Evolutionary conservation across 2,888 invertebrate species (phyloP).

Genomic region (Andrena fulva): DNA sequence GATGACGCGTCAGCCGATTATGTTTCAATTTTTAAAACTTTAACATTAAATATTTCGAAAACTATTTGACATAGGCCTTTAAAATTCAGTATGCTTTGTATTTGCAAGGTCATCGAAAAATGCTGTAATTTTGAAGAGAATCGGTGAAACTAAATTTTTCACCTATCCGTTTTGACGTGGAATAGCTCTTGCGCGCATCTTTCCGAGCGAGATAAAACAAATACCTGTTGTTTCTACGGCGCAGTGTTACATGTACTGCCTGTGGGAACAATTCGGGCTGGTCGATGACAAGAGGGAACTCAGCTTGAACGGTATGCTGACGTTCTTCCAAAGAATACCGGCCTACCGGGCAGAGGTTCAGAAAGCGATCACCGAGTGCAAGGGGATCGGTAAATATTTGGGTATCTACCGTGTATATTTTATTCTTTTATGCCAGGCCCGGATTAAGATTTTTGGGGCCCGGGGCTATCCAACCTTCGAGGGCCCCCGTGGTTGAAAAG

Average conservation of each 20-base stretch:
- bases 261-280: constrained; percentile 82
- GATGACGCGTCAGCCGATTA: too few species aligned
- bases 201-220: neutral
- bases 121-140: too few species aligned
- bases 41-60: too few species aligned
- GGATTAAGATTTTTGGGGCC: too few species aligned
- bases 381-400: constrained; percentile 80
- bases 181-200: neutral
- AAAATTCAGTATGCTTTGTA: too few species aligned
- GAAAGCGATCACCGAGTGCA: constrained; percentile 79
- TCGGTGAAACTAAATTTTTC: too few species aligned
- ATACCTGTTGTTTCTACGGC: neutral
- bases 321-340: constrained; percentile 82
- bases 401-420: constrained; percentile 71
- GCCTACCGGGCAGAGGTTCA: constrained; percentile 81
- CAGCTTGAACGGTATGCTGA: constrained; percentile 80
- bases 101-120: too few species aligned
- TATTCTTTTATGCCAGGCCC: constrained; percentile 27
- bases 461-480: too few species aligned
- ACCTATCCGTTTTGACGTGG: too few species aligned
- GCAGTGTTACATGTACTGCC: constrained; percentile 84
- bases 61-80: too few species aligned
- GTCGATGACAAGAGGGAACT: constrained; percentile 82
- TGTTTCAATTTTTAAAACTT: too few species aligned
- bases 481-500: too few species aligned